These are phyloP conservation scores for Stenodema calcarata DNA, from an alignment of 2,888 invertebrate species.

Conservation along the genomic window DNA sequence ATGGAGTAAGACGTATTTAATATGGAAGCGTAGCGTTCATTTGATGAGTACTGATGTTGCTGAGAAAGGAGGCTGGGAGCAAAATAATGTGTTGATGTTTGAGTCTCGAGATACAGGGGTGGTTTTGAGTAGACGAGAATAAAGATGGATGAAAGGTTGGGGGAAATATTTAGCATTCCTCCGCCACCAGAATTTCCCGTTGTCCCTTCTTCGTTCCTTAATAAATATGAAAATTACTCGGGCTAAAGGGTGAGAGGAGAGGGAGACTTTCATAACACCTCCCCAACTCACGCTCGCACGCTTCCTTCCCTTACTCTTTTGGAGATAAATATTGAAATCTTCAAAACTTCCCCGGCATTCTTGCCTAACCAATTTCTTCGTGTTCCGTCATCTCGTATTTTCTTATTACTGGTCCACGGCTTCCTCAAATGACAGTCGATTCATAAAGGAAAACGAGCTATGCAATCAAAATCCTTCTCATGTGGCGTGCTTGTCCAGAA, in stretches of 20 bases:
- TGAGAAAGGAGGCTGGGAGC: background rate
- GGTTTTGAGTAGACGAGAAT: background rate
- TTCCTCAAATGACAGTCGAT: background rate
- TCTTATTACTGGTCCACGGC: background rate
- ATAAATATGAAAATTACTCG: slow-evolving; percentile 52
- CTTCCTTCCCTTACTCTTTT: background rate
- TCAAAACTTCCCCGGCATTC: slow-evolving; percentile 5
- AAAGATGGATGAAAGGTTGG: background rate
- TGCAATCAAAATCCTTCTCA: no score
- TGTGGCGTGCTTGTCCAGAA: no score
- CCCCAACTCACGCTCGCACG: background rate
- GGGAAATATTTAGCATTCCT: slow-evolving; percentile 45
- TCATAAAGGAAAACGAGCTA: background rate
- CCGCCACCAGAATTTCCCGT: slow-evolving; percentile 11
- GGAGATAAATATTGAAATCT: slow-evolving; percentile 33
- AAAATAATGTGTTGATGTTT: background rate
- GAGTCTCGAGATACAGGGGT: background rate
- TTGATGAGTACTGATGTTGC: background rate
- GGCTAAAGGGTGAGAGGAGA: background rate
- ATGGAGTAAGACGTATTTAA: background rate
- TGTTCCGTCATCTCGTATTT: background rate
- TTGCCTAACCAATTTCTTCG: background rate
- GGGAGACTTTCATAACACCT: slow-evolving; percentile 27
- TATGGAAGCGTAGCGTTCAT: background rate
- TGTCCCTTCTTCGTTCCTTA: slow-evolving; percentile 24